phyloP scores from a whole-genome alignment of 2,888 invertebrate species.

The Drosophila birchii region DNA sequence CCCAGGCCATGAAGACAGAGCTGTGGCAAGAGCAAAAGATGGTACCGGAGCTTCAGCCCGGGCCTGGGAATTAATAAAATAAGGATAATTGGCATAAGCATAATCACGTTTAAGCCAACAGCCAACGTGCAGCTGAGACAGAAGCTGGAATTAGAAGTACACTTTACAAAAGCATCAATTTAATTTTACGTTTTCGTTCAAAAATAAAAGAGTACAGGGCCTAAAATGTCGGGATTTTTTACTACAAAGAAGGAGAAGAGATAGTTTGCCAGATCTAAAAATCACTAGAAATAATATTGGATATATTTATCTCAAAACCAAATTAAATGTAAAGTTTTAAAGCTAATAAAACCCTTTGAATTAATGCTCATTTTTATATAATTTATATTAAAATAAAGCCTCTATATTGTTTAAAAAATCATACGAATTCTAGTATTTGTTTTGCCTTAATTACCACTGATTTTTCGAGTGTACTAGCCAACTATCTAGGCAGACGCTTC shows the following conservation, averaged over 20 bases:
- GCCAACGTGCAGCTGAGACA: slow-evolving; percentile 65
- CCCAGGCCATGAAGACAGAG: neutral
- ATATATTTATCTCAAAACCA: too few species aligned
- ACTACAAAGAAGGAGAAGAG: too few species aligned
- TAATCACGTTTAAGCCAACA: slow-evolving; percentile 83
- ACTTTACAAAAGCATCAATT: slow-evolving; percentile 9
- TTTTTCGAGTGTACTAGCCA: slow-evolving; percentile 26
- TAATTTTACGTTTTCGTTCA: neutral
- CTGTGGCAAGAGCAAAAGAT: neutral
- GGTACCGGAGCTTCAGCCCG: slow-evolving; percentile 7
- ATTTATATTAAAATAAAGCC: neutral
- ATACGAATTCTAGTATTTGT: too few species aligned
- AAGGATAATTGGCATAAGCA: slow-evolving; percentile 83
- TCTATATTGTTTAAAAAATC: neutral
- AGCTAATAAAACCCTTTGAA: too few species aligned
- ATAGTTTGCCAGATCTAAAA: too few species aligned
- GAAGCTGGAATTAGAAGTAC: slow-evolving; percentile 40
- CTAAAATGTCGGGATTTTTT: accelerated
- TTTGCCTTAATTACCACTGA: neutral
- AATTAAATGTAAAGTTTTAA: neutral
- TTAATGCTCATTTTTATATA: too few species aligned
- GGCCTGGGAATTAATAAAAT: slow-evolving; percentile 81
- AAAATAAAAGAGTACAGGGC: neutral
- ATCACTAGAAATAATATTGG: neutral
- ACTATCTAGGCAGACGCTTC: slow-evolving; percentile 62